A percentile compares a stretch with the other conserved stretches of the same genome.
These are phyloP conservation scores for Amphilophus citrinellus DNA, from an alignment of 2,113 vertebrate genomes.

Conservation along the genomic window DNA sequence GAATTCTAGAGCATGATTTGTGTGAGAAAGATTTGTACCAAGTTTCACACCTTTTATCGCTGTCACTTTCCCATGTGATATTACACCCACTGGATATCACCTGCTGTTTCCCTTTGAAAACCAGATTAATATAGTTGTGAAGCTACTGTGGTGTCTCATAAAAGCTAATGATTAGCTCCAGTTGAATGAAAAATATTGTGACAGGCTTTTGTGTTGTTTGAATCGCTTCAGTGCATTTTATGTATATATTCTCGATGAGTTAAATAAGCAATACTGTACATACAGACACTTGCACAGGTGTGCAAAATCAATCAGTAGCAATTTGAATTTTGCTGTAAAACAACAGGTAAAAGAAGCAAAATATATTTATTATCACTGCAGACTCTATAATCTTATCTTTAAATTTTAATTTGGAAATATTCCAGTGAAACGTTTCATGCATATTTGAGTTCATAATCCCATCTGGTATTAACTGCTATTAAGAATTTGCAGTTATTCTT, in stretches of 20 bases:
- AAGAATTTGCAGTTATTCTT: background rate
- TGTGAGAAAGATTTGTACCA: slow-evolving; percentile 46
- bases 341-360: background rate
- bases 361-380: background rate
- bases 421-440: background rate
- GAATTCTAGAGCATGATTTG: slow-evolving; percentile 25
- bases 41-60: slow-evolving; percentile 56
- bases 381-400: background rate
- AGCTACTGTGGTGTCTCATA: slow-evolving; percentile 13
- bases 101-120: slow-evolving; percentile 46
- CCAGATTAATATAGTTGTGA: slow-evolving; percentile 24
- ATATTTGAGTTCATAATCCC: background rate
- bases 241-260: background rate
- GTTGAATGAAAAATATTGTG: slow-evolving; percentile 21
- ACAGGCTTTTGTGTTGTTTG: slow-evolving; percentile 24
- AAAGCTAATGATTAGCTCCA: slow-evolving; percentile 16
- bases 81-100: slow-evolving; percentile 60
- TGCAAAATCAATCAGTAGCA: background rate
- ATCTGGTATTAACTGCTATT: background rate
- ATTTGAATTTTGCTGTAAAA: slow-evolving; percentile 10
- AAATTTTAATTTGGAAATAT: background rate
- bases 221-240: background rate
- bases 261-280: background rate
- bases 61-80: slow-evolving; percentile 50
- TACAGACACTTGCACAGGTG: background rate